Percentiles rank a stretch among this genome's conserved stretches.
phyloP scores from a whole-genome alignment of 2,888 invertebrate genomes.

The Rhamnusium bicolor region DNA sequence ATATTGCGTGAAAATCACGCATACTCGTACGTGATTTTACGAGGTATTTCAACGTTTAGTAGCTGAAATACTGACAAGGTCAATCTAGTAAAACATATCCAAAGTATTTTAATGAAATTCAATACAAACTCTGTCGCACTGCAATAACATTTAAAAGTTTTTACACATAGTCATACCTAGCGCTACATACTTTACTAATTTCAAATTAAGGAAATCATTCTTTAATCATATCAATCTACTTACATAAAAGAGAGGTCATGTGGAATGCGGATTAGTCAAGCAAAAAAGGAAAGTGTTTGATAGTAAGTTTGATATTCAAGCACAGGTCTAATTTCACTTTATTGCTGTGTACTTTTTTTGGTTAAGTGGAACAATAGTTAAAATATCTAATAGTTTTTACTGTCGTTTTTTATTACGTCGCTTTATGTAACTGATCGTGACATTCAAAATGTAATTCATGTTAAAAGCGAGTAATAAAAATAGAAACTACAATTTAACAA shows the following conservation, averaged over 20 bases:
- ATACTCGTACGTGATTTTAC: no score
- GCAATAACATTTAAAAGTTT: not conserved
- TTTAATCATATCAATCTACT: not conserved
- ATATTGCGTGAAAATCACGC: no score
- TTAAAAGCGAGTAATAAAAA: not conserved
- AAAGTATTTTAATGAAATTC: no score
- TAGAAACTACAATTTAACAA: not conserved
- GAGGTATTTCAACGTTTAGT: no score
- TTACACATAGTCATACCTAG: not conserved
- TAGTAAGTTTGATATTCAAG: slow-evolving; percentile 14
- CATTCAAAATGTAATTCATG: not conserved
- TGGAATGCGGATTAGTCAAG: not conserved
- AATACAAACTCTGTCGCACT: not conserved
- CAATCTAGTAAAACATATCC: no score
- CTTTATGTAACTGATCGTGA: not conserved
- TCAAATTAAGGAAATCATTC: not conserved
- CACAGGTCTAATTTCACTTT: slow-evolving; percentile 11
- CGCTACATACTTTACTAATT: not conserved
- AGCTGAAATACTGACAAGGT: no score
- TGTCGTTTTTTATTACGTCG: not conserved
- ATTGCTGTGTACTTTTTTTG: not conserved
- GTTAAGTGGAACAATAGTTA: slow-evolving; percentile 1
- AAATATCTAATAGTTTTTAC: not conserved
- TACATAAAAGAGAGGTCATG: not conserved
- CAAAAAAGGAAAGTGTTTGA: slow-evolving; percentile 17